phyloP scores from a whole-genome alignment of 2,888 invertebrate species.

The Cenopis cana region DNA sequence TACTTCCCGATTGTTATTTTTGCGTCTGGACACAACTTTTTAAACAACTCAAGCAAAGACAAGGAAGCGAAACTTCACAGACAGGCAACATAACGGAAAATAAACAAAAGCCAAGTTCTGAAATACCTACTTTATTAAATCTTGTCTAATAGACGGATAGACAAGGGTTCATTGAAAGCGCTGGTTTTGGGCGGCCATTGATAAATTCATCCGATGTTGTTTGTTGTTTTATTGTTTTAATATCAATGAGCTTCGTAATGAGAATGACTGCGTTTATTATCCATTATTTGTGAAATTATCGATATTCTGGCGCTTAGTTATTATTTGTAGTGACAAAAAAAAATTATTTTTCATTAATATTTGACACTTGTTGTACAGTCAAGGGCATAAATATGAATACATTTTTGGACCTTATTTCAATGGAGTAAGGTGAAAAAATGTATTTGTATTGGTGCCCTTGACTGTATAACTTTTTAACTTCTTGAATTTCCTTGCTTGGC shows the following conservation, averaged over 20 bases:
- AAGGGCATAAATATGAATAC: too few relatives aligned
- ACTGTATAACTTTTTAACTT: neutral
- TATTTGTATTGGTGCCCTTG: too few relatives aligned
- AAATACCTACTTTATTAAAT: conserved; percentile 42
- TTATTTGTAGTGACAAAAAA: neutral
- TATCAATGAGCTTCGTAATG: neutral
- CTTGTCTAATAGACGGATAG: conserved; percentile 40
- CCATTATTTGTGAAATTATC: neutral
- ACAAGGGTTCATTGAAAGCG: conserved; percentile 40
- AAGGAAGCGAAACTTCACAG: conserved; percentile 44
- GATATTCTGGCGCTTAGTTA: neutral
- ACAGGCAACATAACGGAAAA: conserved; percentile 42
- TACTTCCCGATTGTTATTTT: conserved; percentile 35
- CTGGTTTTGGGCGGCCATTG: conserved; percentile 6
- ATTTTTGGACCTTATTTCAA: too few relatives aligned
- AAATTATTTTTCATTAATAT: neutral
- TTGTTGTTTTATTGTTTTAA: conserved; percentile 14
- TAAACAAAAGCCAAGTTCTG: conserved; percentile 38
- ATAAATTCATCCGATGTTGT: neutral
- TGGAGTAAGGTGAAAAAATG: too few relatives aligned
- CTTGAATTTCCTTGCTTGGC: too few relatives aligned
- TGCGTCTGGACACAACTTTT: conserved; percentile 34
- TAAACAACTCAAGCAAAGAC: conserved; percentile 44
- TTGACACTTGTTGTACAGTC: neutral
- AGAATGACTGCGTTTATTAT: neutral